Conservation (phyloP, 30 jellyfish, hydroid and myxozoan species). For the Cassiopea xamachana region DNA sequence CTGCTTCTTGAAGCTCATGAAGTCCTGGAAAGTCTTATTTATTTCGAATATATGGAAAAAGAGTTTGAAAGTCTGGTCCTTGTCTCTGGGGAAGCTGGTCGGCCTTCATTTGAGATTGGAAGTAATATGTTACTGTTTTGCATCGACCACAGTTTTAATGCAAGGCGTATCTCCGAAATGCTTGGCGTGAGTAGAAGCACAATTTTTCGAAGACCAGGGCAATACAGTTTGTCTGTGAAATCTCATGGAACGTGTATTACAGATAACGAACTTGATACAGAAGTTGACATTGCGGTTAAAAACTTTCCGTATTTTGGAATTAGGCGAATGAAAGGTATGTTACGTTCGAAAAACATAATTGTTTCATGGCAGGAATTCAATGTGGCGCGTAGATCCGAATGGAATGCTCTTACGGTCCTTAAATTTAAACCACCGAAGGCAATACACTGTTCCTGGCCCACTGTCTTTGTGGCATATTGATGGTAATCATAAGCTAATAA, state of each 20-base stretch:
- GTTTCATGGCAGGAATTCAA: constrained; percentile 29
- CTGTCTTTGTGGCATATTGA: constrained; percentile 39
- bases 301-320: constrained; percentile 33
- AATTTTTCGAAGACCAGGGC: constrained; percentile 33
- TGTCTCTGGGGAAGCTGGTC: constrained; percentile 53
- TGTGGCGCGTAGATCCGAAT: constrained; percentile 55
- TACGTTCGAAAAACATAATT: constrained; percentile 16
- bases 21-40: background rate
- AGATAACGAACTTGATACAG: constrained; percentile 37
- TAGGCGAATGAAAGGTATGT: constrained; percentile 40
- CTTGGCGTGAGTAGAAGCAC: constrained; percentile 53
- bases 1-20: background rate
- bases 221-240: constrained; percentile 34
- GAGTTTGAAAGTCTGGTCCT: background rate
- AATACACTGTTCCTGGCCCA: constrained; percentile 33
- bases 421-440: constrained; percentile 16
- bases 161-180: constrained; percentile 28
- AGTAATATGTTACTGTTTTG: constrained; percentile 19
- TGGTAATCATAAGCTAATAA: constrained; percentile 31
- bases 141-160: constrained; percentile 34
- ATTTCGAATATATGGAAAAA: background rate
- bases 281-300: constrained; percentile 22
- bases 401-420: constrained; percentile 38
- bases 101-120: constrained; percentile 31
- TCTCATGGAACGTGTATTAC: constrained; percentile 8